phyloP scores from a whole-genome alignment of 2,888 invertebrate genomes.

The Candidula unifasciata region DNA sequence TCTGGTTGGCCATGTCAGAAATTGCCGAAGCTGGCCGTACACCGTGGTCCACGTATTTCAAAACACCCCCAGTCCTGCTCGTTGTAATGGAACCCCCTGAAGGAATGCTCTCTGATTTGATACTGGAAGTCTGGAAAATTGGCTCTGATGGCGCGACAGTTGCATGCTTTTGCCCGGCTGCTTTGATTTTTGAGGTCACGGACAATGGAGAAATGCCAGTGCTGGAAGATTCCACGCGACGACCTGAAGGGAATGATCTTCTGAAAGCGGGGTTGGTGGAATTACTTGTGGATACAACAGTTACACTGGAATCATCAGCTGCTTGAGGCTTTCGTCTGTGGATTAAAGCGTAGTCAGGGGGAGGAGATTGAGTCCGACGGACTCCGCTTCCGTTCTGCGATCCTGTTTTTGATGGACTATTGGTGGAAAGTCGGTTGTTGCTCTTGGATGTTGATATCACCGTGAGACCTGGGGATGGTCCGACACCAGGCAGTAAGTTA shows the following conservation, averaged over 20 bases:
- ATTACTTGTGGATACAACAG: constrained; percentile 21
- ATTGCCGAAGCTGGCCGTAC: constrained; percentile 61
- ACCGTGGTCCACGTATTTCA: constrained; percentile 49
- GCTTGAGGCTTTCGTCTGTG: constrained; percentile 35
- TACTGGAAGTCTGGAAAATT: background rate
- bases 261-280: constrained; percentile 48
- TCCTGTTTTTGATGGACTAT: background rate
- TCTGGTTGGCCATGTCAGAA: constrained; percentile 56
- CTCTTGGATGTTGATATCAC: constrained; percentile 46
- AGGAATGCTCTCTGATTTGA: background rate
- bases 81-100: constrained; percentile 42
- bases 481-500: background rate
- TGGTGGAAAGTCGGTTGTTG: background rate
- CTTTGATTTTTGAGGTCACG: constrained; percentile 8
- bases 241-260: constrained; percentile 40
- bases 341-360: constrained; percentile 40
- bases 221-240: background rate
- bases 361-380: constrained; percentile 24
- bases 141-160: background rate
- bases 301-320: constrained; percentile 39
- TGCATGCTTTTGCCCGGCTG: background rate
- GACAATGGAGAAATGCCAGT: background rate
- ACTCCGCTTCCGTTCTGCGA: constrained; percentile 19
- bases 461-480: constrained; percentile 54
- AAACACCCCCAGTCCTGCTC: constrained; percentile 39